Evolutionary conservation across 2,797 vertebrate genomes (phyloP).

Genomic region (Champsocephalus gunnari): DNA sequence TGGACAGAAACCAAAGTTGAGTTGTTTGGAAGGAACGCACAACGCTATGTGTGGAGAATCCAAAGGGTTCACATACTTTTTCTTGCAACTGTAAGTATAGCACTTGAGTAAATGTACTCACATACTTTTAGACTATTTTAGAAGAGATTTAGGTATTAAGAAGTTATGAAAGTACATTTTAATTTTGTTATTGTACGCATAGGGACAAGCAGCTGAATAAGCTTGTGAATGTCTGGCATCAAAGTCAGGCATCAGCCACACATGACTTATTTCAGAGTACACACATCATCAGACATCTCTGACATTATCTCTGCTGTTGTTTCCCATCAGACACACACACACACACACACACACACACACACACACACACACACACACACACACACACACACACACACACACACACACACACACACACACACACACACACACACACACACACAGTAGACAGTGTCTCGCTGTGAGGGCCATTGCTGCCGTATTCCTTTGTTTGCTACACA

Average conservation of each 20-base stretch:
- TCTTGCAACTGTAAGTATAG: too few species aligned
- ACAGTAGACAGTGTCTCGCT: conserved; percentile 77
- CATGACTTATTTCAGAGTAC: conserved; percentile 48
- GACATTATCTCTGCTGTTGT: conserved; percentile 71
- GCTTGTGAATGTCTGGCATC: conserved; percentile 19
- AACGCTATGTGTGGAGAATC: too few species aligned
- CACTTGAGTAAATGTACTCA: too few species aligned
- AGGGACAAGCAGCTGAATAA: conserved; percentile 31
- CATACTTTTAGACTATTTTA: not conserved
- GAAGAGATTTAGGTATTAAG: not conserved
- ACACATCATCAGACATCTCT: conserved; percentile 59
- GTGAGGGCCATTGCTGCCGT: conserved; percentile 71
- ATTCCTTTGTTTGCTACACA: conserved; percentile 82
- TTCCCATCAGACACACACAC: conserved; percentile 12
- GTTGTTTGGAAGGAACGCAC: too few species aligned
- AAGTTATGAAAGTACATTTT: too few species aligned
- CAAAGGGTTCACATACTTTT: too few species aligned
- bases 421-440: conserved; percentile 21
- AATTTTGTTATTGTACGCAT: not conserved
- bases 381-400: conserved; percentile 4
- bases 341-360: not conserved
- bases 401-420: conserved; percentile 7
- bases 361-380: not conserved
- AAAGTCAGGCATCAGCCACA: conserved; percentile 40
- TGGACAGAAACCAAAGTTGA: too few species aligned